Evolutionary conservation across 1,140 invertebrate genomes (phyloP), one percentile per base, ranked within the genome.

Genomic region (Caenorhabditis tropicalis): DNA sequence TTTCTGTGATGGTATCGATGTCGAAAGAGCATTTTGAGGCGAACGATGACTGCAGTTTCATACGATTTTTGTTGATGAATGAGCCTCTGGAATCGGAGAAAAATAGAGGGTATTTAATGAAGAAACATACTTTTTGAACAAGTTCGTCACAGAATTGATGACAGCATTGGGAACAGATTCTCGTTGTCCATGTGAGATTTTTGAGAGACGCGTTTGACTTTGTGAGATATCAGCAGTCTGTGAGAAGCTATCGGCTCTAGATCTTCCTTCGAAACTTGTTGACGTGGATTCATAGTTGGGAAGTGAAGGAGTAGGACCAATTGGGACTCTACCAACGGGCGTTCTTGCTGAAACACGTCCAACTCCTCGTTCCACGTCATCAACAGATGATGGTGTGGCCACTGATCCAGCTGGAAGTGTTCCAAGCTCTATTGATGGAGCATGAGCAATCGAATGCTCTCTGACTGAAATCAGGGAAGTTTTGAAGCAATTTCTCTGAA

Each of bases 21-120:
- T 74, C 65, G 21, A 74, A 74, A 24, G 65, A 74, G 36, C 65
- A 43, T 74, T 74, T 74, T 21, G 65, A 46, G 65, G 36, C 36
- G 65, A 43, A 46, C n/a, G 65, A 74, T 3, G 65, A 74, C 9
- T 74, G 65, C 0, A 74, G 36, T 74, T 43, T 74, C 29, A 74
- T 33, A 4, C 65, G 65, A 19, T 74, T 74, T 43, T 74, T 74
- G 65, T 74, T 74, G 65, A 74, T 74, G 12, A 74, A 31, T 7
- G 65, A 74, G 21, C 65, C 65, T 43, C 65, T 74, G 36, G 24
- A 74, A 74, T 43, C 24, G 19, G n/a, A 19, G n/a, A 10, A 1
- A 10, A 5, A 19, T n/a, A 19, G 48, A 16, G 10, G 5, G 15
- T 16, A 51, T 0, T 19, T 2, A 51, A 15, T 19, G 5, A 19